phyloP scores from a whole-genome alignment of 2,113 vertebrate species.

The Colius striatus region DNA sequence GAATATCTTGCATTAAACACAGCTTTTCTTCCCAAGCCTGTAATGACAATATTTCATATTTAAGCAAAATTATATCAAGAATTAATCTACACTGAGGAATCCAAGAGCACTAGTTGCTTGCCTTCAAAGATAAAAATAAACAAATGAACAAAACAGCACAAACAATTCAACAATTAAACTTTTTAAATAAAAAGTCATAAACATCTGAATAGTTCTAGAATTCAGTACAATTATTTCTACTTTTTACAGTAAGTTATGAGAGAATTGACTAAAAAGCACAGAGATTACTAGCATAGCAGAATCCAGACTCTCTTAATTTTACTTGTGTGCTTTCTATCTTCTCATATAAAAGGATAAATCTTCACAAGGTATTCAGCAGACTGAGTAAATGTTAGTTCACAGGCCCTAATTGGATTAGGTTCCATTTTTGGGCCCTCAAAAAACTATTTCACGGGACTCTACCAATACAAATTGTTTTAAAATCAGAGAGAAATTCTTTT shows the following conservation, averaged over 20 bases:
- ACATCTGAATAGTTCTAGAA: not conserved
- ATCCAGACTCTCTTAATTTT: not conserved
- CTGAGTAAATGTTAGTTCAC: not conserved
- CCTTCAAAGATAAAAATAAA: not conserved
- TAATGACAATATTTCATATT: slow-evolving; percentile 4
- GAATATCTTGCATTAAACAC: slow-evolving; percentile 84
- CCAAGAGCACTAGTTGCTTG: not conserved
- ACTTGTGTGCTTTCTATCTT: not conserved
- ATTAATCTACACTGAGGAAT: not conserved
- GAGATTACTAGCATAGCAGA: not conserved
- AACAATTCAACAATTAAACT: not conserved
- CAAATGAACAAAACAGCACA: not conserved
- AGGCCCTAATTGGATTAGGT: not conserved
- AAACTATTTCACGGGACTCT: not conserved
- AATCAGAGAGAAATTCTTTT: not conserved
- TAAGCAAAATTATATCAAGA: not conserved
- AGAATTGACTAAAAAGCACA: not conserved
- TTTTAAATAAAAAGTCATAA: not conserved
- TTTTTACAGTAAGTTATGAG: not conserved
- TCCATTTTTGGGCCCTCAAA: not conserved
- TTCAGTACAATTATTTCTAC: no score
- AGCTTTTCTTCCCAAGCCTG: slow-evolving; percentile 91
- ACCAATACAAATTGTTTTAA: not conserved
- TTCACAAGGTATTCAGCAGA: not conserved
- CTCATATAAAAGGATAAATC: not conserved